Percentiles rank a stretch among this genome's conserved stretches.
Evolutionary conservation across 1,140 invertebrate genomes (phyloP).

Genomic region (Colletes gigas): DNA sequence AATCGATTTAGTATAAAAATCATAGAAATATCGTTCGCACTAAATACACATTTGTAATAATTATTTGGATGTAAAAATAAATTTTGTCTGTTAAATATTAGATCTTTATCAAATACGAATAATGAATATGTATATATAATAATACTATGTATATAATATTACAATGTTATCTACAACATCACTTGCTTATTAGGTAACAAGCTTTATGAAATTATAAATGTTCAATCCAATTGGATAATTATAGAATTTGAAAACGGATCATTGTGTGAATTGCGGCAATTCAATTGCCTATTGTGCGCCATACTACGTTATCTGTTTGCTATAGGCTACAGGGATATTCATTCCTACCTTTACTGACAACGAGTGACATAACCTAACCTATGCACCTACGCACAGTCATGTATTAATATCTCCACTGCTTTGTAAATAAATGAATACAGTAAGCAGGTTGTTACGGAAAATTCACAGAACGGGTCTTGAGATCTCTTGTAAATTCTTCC

Average conservation of each 20-base stretch:
- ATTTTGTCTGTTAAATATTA: background rate
- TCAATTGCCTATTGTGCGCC: conserved; percentile 1
- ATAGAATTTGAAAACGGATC: conserved; percentile 8
- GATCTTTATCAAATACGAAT: background rate
- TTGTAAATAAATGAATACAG: conserved; percentile 71
- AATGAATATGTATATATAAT: no score
- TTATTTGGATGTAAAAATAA: background rate
- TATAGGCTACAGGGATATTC: background rate
- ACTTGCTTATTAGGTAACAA: background rate
- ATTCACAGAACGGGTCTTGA: conserved; percentile 67
- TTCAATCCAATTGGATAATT: background rate
- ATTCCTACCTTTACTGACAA: conserved; percentile 35
- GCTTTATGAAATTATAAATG: conserved; percentile 2
- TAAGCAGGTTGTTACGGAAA: conserved; percentile 66
- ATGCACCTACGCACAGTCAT: conserved; percentile 30
- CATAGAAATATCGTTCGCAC: no score
- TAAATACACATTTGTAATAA: background rate
- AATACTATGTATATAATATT: no score
- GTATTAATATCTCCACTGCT: conserved; percentile 42
- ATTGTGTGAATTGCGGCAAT: no score
- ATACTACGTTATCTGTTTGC: background rate
- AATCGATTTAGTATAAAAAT: no score
- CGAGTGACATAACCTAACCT: conserved; percentile 49
- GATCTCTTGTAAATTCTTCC: conserved; percentile 54
- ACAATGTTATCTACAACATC: background rate